Conservation (phyloP, 2,797 vertebrate genomes). For the Sebastes nivosus region DNA sequence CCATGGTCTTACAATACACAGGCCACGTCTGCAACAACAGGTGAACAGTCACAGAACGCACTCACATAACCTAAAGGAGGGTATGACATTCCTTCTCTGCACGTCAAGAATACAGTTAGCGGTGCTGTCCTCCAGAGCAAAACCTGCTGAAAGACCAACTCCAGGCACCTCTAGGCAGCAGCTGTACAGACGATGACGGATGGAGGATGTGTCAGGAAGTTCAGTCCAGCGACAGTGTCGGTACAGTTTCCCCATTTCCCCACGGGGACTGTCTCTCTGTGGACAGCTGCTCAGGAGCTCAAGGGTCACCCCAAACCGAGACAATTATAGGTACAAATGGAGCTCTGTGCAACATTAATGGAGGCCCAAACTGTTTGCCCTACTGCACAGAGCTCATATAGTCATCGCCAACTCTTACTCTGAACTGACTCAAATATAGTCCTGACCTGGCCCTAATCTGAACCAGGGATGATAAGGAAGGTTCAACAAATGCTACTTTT, state of each 20-base stretch:
- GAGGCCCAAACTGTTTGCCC: conserved; percentile 21
- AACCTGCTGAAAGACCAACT: conserved; percentile 4
- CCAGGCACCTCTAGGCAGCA: background rate
- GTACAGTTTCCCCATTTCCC: conserved; percentile 13
- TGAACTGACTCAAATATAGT: background rate
- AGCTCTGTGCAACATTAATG: conserved; percentile 14
- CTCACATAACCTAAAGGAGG: background rate
- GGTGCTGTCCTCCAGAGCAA: background rate
- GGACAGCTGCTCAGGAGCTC: conserved; percentile 35
- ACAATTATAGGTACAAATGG: conserved; percentile 27
- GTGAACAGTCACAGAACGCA: background rate
- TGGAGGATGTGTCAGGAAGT: conserved; percentile 11
- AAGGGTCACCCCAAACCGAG: conserved; percentile 8
- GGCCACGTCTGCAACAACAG: background rate
- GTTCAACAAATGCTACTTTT: background rate
- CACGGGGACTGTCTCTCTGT: background rate
- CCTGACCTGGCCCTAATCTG: no score
- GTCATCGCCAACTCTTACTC: background rate
- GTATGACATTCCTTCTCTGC: background rate
- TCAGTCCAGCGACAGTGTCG: background rate
- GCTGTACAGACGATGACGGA: conserved; percentile 12
- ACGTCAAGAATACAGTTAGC: background rate
- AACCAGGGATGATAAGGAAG: background rate
- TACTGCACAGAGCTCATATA: conserved; percentile 4
- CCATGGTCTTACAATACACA: background rate